These are phyloP conservation scores for Grantiella picta DNA, from an alignment of 2,113 vertebrate genomes.

Conservation along the genomic window DNA sequence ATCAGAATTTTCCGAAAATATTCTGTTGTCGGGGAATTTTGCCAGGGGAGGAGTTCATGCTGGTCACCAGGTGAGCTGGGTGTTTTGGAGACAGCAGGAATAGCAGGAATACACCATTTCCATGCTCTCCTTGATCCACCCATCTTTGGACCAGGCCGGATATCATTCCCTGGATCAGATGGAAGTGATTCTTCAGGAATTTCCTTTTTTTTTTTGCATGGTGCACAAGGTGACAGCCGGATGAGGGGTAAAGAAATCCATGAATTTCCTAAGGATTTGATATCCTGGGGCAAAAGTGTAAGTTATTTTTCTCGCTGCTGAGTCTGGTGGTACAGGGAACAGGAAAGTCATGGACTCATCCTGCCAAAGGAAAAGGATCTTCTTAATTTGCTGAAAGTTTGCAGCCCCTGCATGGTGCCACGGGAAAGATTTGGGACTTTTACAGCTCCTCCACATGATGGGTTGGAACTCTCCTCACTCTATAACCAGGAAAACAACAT, in stretches of 20 bases:
- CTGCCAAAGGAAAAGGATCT: background rate
- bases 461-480: background rate
- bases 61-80: background rate
- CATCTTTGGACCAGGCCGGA: background rate
- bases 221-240: background rate
- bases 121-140: rapidly evolving
- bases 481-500: background rate
- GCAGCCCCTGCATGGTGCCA: background rate
- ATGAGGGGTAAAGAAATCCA: background rate
- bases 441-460: background rate
- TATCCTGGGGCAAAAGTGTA: background rate
- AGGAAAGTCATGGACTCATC: background rate
- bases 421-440: background rate
- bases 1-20: background rate
- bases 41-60: background rate
- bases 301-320: background rate
- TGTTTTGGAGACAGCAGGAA: background rate
- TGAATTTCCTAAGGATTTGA: background rate
- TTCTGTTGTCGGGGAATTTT: rapidly evolving
- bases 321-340: background rate
- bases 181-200: background rate
- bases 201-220: background rate
- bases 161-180: background rate
- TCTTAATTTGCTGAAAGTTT: background rate
- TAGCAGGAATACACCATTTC: background rate